Evolutionary conservation across 2,797 vertebrate genomes (phyloP).

Genomic region (Microtus californicus): DNA sequence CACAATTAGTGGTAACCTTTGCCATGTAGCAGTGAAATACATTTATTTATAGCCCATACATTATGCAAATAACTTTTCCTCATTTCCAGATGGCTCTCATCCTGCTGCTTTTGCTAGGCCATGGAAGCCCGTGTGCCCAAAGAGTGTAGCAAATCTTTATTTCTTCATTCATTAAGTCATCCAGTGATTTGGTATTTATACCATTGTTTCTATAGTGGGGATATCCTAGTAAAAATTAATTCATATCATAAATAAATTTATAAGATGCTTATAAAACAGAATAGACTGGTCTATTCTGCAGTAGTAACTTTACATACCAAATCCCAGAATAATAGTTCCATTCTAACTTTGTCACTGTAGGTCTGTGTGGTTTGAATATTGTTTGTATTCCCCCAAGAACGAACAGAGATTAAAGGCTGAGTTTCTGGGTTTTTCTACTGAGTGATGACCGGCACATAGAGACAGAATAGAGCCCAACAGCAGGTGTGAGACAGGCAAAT

Average conservation of each 20-base stretch:
- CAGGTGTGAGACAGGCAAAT: background rate
- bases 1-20: conserved; percentile 60
- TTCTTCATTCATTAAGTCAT: conserved; percentile 1
- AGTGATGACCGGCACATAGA: background rate
- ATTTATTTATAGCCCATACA: conserved; percentile 47
- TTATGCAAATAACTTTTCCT: conserved; percentile 55
- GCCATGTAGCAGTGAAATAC: conserved; percentile 32
- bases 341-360: background rate
- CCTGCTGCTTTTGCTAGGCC: background rate
- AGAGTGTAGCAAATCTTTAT: conserved; percentile 7
- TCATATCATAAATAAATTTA: background rate
- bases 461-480: no score
- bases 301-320: conserved; percentile 10
- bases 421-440: background rate
- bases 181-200: background rate
- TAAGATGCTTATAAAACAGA: background rate
- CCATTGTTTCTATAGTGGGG: background rate
- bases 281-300: background rate
- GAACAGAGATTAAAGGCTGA: background rate
- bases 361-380: background rate
- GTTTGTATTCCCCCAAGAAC: background rate
- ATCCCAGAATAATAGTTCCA: background rate
- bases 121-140: background rate
- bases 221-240: background rate
- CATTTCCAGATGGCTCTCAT: conserved; percentile 38